These are phyloP conservation scores for Bruchidius siliquastri DNA, from an alignment of 2,888 invertebrate genomes.

Conservation along the genomic window DNA sequence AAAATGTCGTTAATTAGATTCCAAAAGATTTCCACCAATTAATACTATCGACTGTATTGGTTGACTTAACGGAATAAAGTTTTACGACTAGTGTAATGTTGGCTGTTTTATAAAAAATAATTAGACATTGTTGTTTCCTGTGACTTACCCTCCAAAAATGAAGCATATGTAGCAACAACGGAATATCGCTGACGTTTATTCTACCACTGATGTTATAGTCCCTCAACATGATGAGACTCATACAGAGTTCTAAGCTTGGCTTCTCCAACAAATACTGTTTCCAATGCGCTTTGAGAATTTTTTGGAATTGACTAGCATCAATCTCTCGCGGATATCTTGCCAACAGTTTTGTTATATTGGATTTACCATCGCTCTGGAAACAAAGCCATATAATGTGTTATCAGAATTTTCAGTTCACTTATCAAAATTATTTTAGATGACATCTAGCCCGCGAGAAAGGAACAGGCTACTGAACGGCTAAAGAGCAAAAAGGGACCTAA, in stretches of 20 bases:
- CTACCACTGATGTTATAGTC: slow-evolving; percentile 63
- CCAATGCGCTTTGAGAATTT: slow-evolving; percentile 57
- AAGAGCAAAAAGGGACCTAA: too few relatives aligned
- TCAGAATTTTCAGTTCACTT: too few relatives aligned
- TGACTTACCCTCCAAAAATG: slow-evolving; percentile 59
- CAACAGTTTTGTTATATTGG: slow-evolving; percentile 50
- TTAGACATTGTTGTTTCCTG: neutral
- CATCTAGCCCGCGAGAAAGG: too few relatives aligned
- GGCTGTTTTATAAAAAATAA: too few relatives aligned
- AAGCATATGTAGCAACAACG: slow-evolving; percentile 59
- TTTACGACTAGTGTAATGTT: too few relatives aligned
- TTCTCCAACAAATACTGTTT: slow-evolving; percentile 55
- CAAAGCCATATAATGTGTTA: slow-evolving; percentile 5
- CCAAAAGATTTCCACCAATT: too few relatives aligned
- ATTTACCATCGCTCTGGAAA: slow-evolving; percentile 52
- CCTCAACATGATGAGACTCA: slow-evolving; percentile 64
- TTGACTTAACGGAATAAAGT: too few relatives aligned
- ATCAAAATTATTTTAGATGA: too few relatives aligned
- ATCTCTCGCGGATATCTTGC: slow-evolving; percentile 58
- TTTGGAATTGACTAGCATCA: slow-evolving; percentile 57
- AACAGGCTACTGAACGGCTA: too few relatives aligned
- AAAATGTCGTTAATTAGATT: too few relatives aligned
- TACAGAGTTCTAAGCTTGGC: slow-evolving; percentile 61
- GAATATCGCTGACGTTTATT: slow-evolving; percentile 57
- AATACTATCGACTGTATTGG: too few relatives aligned